phyloP scores from a whole-genome alignment of 2,888 invertebrate species.

The Parasteatoda lunata region DNA sequence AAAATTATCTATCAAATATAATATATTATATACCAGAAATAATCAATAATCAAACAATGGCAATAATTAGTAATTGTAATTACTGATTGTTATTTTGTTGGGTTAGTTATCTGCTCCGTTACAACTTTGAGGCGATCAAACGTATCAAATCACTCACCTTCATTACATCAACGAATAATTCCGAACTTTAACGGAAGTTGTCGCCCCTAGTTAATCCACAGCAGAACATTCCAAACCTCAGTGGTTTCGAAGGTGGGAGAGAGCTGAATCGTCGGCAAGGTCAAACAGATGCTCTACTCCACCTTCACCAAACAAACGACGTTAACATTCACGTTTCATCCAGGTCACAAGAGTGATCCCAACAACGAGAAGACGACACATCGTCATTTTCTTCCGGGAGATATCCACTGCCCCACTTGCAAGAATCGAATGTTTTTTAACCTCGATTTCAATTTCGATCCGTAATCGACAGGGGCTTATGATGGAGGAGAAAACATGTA shows the following conservation, averaged over 20 bases:
- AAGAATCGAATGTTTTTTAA: background rate
- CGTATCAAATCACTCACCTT: too few species aligned
- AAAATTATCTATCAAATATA: too few species aligned
- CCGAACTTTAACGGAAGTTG: too few species aligned
- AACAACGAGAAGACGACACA: background rate
- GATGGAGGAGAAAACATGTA: background rate
- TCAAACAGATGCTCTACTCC: conserved; percentile 37
- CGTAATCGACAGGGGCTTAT: background rate
- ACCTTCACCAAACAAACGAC: background rate
- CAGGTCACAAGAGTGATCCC: background rate
- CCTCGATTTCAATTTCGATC: background rate
- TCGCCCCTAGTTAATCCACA: too few species aligned
- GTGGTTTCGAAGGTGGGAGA: conserved; percentile 13
- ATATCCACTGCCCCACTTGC: conserved; percentile 39
- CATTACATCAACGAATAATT: too few species aligned
- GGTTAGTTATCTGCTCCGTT: too few species aligned
- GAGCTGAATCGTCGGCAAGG: conserved; percentile 15
- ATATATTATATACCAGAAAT: too few species aligned
- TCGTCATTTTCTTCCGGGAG: background rate
- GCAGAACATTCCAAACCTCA: background rate
- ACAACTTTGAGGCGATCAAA: too few species aligned
- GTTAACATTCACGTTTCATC: background rate
- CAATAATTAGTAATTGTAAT: too few species aligned
- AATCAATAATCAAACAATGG: too few species aligned
- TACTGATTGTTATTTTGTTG: too few species aligned